Conservation (phyloP, 2,113 vertebrate genomes). For the Scopus umbretta region DNA sequence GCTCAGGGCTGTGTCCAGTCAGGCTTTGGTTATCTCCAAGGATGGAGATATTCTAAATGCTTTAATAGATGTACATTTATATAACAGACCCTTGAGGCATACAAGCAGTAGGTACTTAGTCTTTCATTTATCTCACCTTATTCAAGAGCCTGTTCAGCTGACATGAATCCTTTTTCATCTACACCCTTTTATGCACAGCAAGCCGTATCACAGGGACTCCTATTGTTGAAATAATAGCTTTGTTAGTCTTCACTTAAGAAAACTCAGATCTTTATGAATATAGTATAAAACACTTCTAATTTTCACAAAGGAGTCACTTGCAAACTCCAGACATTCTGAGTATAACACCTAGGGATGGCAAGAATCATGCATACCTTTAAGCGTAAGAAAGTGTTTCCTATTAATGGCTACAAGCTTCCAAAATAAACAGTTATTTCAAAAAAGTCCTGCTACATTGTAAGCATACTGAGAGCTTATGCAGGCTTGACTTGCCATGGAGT, state of each 20-base stretch:
- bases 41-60: background rate
- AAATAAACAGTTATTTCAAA: background rate
- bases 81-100: background rate
- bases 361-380: background rate
- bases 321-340: background rate
- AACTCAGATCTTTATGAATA: background rate
- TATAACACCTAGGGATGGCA: background rate
- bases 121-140: background rate
- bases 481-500: background rate
- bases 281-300: background rate
- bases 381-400: background rate
- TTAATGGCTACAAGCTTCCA: background rate
- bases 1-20: background rate
- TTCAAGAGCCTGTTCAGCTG: background rate
- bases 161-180: background rate
- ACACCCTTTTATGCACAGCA: background rate
- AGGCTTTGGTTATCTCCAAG: background rate
- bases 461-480: background rate
- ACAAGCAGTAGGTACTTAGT: background rate
- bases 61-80: background rate
- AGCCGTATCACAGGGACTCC: background rate
- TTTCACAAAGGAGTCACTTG: background rate
- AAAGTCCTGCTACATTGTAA: background rate
- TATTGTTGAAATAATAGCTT: background rate
- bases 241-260: background rate